Evolutionary conservation across 2,888 invertebrate genomes (phyloP).

Genomic region (Pristionchus fissidentatus): DNA sequence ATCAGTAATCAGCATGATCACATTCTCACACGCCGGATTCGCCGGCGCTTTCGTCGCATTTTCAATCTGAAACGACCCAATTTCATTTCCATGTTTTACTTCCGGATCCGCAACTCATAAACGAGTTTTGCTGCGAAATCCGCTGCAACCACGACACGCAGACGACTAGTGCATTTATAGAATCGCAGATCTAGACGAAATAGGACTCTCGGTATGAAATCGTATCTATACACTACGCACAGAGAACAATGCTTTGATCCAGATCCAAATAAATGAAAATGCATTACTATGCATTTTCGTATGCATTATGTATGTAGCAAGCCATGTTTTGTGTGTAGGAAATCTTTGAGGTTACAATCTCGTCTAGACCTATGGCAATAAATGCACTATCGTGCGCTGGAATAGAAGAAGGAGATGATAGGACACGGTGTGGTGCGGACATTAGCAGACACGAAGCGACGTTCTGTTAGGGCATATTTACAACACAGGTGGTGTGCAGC

Average conservation of each 20-base stretch:
- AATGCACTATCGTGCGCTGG: no score
- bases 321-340: no score
- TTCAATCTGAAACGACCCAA: slow-evolving; percentile 54
- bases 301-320: no score
- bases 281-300: no score
- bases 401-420: not conserved
- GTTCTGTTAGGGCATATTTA: not conserved
- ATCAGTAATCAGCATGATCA: slow-evolving; percentile 98
- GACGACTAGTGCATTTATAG: not conserved
- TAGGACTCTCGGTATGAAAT: not conserved
- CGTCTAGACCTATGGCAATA: no score
- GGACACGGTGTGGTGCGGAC: no score
- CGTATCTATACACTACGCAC: not conserved
- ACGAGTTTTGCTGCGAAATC: no score
- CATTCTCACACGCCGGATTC: slow-evolving; percentile 89
- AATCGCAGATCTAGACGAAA: slow-evolving; percentile 22
- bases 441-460: not conserved
- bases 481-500: not conserved
- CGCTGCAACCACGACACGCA: no score
- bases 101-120: not conserved
- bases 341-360: no score
- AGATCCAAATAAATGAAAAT: no score
- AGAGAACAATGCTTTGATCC: slow-evolving; percentile 39
- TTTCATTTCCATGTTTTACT: not conserved
- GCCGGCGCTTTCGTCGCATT: slow-evolving; percentile 55